Evolutionary conservation across 1,140 invertebrate genomes (phyloP), one percentile per base, ranked within the genome.

Genomic region (Harlomillsia oculata): DNA sequence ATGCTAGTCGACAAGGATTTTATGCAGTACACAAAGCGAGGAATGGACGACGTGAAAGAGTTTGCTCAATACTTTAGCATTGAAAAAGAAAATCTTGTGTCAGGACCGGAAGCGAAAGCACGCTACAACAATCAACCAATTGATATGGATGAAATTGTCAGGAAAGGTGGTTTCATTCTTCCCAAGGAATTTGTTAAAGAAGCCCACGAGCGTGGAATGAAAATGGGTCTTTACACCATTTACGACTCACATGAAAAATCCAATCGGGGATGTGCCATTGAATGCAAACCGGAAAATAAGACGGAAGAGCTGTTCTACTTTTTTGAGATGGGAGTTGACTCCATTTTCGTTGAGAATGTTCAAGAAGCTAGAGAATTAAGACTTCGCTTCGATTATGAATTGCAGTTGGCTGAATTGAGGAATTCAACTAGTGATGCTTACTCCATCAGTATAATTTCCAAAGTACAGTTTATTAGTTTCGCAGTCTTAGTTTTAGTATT

Each of bases 341-440:
- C 25, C 2, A 34, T 64, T 20, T 64, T 64, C 51, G 62, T 52
- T 2, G 62, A 64, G 37, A 64, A 64, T 52, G 46, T 64, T 2
- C 16, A 30, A 1, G 62, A 64, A 28, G 41, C 54, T 14, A 37
- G 44, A 2, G 62, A 64, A 46, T 9, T 60, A 2, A 14, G 56
- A 34, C n/a, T 50, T 8, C 8, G 54, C 37, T 59, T 37, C 34
- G 56, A 61, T 32, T 23, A 48, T 6, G 4, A 32, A 16, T 21
- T 48, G 16, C 29, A 34, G 34, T 4, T 26, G 1, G 5, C 26
- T 34, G 8, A n/a, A 34, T 34, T 34, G 32, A 8, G 32, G n/a
- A 9, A 8, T 34, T 34, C 32, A n/a, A n/a, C n/a, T n/a, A n/a
- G n/a, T n/a, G n/a, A n/a, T n/a, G n/a, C n/a, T n/a, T n/a, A n/a